Evolutionary conservation across 2,113 vertebrate species (phyloP).

Genomic region (Anarrhichthys ocellatus): DNA sequence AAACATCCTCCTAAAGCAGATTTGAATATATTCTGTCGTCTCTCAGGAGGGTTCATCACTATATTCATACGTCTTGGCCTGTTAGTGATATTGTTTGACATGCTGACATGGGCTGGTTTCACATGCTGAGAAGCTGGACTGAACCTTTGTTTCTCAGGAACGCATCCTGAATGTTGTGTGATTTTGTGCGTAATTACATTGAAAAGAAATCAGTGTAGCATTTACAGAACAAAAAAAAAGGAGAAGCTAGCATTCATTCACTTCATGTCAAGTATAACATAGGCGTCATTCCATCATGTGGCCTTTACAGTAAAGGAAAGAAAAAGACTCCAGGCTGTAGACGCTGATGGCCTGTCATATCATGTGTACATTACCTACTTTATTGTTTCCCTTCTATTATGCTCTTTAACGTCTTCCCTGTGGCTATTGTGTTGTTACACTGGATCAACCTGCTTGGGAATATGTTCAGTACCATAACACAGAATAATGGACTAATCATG

Average conservation of each 20-base stretch:
- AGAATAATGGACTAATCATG: constrained; percentile 1
- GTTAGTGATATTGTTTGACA: not conserved
- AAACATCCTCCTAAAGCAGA: constrained; percentile 8
- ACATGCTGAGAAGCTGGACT: not conserved
- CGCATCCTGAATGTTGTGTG: not conserved
- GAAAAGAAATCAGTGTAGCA: not conserved
- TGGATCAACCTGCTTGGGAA: constrained; percentile 27
- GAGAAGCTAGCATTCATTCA: not conserved
- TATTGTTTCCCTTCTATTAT: constrained; percentile 40
- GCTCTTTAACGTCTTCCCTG: constrained; percentile 41
- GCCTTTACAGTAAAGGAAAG: constrained; percentile 2
- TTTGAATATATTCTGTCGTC: constrained; percentile 8
- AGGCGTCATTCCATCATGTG: constrained; percentile 12
- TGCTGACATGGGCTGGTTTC: not conserved
- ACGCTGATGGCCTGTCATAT: constrained; percentile 19
- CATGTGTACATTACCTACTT: constrained; percentile 29
- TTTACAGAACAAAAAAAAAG: not conserved
- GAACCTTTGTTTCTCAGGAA: not conserved
- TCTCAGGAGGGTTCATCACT: constrained; percentile 10
- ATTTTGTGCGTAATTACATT: constrained; percentile 3
- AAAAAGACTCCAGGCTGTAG: not conserved
- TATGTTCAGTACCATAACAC: constrained; percentile 14
- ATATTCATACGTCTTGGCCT: not conserved
- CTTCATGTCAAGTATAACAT: not conserved
- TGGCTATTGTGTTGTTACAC: constrained; percentile 30